phyloP scores from a whole-genome alignment of 2,888 invertebrate species.

The Amiota minor region DNA sequence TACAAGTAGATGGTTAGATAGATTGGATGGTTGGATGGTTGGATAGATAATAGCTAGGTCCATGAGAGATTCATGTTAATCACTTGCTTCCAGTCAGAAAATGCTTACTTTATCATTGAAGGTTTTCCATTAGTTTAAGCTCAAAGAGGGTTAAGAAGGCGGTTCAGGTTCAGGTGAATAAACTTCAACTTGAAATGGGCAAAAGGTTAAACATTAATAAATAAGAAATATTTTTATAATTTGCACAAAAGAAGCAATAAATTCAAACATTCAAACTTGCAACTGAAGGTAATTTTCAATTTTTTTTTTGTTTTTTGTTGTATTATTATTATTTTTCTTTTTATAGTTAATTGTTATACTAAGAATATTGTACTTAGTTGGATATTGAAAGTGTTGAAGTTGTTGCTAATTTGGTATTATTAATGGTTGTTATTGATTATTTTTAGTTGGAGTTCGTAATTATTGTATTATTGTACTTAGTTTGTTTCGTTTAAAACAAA shows the following conservation, averaged over 20 bases:
- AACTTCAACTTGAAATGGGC: constrained; percentile 59
- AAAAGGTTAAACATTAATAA: constrained; percentile 45
- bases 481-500: constrained; percentile 17
- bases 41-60: too few species aligned
- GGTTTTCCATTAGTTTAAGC: too few species aligned
- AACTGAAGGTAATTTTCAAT: not conserved
- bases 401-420: not conserved
- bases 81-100: too few species aligned
- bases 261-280: not conserved
- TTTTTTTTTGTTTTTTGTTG: not conserved
- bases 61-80: too few species aligned
- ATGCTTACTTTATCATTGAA: too few species aligned
- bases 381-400: constrained; percentile 15
- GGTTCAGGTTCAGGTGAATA: constrained; percentile 52
- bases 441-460: not conserved
- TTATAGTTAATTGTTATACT: constrained; percentile 20
- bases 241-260: not conserved
- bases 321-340: not conserved
- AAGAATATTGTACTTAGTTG: not conserved
- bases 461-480: not conserved
- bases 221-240: constrained; percentile 8
- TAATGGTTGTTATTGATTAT: not conserved
- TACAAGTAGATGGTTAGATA: too few species aligned
- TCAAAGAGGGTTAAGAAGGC: not conserved
- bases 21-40: too few species aligned